Evolutionary conservation across 2,888 invertebrate species (phyloP), one percentile per base, ranked within the genome.

Genomic region (Spodoptera picta): DNA sequence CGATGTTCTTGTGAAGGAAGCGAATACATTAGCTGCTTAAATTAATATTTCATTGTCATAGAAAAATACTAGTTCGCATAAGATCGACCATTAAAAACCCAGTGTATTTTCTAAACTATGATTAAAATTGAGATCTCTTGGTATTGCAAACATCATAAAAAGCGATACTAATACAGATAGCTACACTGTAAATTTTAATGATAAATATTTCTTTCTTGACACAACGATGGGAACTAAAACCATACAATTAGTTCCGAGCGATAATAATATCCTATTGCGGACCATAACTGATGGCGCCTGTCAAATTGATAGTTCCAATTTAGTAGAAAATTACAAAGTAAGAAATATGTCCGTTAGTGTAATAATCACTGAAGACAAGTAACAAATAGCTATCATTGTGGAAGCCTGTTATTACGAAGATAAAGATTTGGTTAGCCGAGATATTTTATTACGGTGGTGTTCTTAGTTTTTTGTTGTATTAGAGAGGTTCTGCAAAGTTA

Each of bases 281-380:
- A 66, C 67, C 56, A 61, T 69, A 72, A 75, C 65, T 59, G 77
- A 81, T 73, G 77, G 62, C 74, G 75, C 74, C 76, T 77, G 80
- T 75, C 74, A 74, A 73, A 70, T 73, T 73, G 78, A 83, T 82
- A 68, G 69, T 59, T 72, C 75, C 67, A 79, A 78, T 79, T 77
- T 76, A 78, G 75, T 75, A 75, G 79, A 62, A 80, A 80, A 79
- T 81, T 81, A 82, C 82, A 61, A 77, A 69, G 67, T 75, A 79
- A 78, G 65, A 79, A 64, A 70, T 67, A 75, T 65, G 52, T 42
- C 60, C 48, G 64, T 65, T 59, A 55, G 54, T 51, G 73, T 81
- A 81, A 86, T 81, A 81, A 86, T 86, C 81, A 81, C 61, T 66
- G 48, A 66, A 75, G 78, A 79, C 79, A 73, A 79, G 73, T 78